Evolutionary conservation across 2,888 invertebrate species (phyloP).

Genomic region (Apantesis nais): DNA sequence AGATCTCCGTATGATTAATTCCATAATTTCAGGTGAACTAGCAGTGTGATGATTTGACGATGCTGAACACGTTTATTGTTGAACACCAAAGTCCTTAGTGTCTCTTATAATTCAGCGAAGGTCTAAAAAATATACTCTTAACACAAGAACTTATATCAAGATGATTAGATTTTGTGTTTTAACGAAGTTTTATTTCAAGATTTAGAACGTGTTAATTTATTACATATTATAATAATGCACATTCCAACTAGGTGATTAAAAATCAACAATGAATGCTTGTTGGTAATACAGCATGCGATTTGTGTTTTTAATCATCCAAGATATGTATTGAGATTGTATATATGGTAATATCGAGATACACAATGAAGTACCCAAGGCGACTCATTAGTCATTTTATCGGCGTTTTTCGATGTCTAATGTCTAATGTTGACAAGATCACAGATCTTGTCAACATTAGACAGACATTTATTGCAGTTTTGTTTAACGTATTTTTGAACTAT

Average conservation of each 20-base stretch:
- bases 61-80: not conserved
- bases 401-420: no score
- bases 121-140: no score
- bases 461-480: not conserved
- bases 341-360: not conserved
- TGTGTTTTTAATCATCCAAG: slow-evolving; percentile 19
- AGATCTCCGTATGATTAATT: not conserved
- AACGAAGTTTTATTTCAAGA: slow-evolving; percentile 20
- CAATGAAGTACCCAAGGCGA: not conserved
- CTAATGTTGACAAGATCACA: no score
- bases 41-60: not conserved
- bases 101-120: no score
- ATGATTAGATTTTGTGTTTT: no score
- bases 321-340: not conserved
- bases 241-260: no score
- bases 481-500: not conserved
- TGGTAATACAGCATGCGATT: slow-evolving; percentile 11
- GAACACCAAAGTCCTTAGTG: not conserved
- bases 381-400: slow-evolving; percentile 7
- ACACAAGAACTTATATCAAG: no score
- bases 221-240: no score
- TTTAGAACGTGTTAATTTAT: slow-evolving; percentile 10
- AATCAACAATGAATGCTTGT: slow-evolving; percentile 34
- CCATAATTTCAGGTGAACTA: not conserved
- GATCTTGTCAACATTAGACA: not conserved